Percentiles rank a stretch among this genome's conserved stretches.
These are phyloP conservation scores for Mythimna impura DNA, from an alignment of 2,888 invertebrate species.

Conservation along the genomic window DNA sequence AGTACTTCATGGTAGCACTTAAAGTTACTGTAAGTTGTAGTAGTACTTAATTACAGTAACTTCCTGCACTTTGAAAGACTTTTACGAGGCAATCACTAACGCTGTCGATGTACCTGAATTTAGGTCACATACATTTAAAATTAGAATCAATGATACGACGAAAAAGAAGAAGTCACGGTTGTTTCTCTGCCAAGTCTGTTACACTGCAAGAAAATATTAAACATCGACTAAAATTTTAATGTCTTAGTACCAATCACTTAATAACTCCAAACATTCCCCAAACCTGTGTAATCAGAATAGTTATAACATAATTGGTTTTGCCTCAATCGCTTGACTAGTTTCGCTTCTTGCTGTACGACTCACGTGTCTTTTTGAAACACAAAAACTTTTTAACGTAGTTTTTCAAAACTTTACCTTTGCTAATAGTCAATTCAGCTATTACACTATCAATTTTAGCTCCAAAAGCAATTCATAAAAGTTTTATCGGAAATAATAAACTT, in stretches of 20 bases:
- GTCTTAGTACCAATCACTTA: not conserved
- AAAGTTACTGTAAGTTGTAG: too few species aligned
- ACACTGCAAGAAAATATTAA: not conserved
- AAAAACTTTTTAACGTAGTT: not conserved
- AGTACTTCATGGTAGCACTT: too few species aligned
- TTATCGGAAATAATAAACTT: not conserved
- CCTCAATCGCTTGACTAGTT: not conserved
- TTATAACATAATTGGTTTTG: not conserved
- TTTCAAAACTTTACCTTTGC: not conserved
- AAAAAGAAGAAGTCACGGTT: too few species aligned
- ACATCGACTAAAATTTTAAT: not conserved
- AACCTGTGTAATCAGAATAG: too few species aligned
- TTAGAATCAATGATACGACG: too few species aligned
- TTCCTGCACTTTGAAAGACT: too few species aligned
- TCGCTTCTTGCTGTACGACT: not conserved
- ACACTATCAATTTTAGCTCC: not conserved
- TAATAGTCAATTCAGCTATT: not conserved
- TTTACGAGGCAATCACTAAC: too few species aligned
- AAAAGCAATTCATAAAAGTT: constrained; percentile 6
- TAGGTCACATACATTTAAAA: too few species aligned
- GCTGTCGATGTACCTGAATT: too few species aligned
- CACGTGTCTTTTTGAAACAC: not conserved
- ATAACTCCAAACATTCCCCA: too few species aligned
- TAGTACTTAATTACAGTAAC: not conserved
- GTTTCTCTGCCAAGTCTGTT: not conserved